Evolutionary conservation across 2,113 vertebrate species (phyloP), one percentile per base, ranked within the genome.

Genomic region (Vulpes vulpes): DNA sequence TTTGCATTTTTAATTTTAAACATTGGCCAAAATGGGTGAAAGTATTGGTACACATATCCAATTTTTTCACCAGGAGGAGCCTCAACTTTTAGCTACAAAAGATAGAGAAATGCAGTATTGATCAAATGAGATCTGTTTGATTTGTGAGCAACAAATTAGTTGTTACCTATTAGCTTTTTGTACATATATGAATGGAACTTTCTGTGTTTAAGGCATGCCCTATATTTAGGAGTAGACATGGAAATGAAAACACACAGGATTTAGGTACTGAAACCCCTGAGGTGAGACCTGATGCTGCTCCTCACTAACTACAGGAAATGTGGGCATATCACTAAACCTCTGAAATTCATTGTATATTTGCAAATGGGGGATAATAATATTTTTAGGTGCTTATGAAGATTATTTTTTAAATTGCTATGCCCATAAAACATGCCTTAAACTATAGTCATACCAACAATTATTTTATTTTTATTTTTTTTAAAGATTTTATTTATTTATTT

Each of bases 41-140:
- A 99, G 98, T 98, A 98, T 85, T 99, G 99, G 27, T 95, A 23
- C 38, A 99, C 80, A 90, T 99, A 99, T 27, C 99, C 99, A 95
- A 99, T 99, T 64, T 97, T 98, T 97, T 99, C 98, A 1, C 99
- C 99, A 0, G 99, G 99, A 35, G 99, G 99, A 53, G 99, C 92
- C 96, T 99, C 99, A 84, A 99, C 98, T 98, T 99, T 99, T 97
- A 99, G 89, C 99, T 99, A 95, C 74, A 91, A 95, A 96, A 12
- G 69, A 78, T 79, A 93, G 35, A 88, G 59, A 93, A 86, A 74
- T 57, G 55, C 12, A 65, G 19, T 25, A 82, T n/a, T 65, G 38
- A 89, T 57, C 30, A 67, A 59, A 79, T 59, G 4, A 57, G 30
- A 80, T 92, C 62, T 55, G 2, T 82, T 73, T 80, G 27, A 96